A percentile compares a stretch with the other conserved stretches of the same genome.
These are phyloP conservation scores for Auanema sp. DNA, from an alignment of 2,888 invertebrate genomes.

Conservation along the genomic window DNA sequence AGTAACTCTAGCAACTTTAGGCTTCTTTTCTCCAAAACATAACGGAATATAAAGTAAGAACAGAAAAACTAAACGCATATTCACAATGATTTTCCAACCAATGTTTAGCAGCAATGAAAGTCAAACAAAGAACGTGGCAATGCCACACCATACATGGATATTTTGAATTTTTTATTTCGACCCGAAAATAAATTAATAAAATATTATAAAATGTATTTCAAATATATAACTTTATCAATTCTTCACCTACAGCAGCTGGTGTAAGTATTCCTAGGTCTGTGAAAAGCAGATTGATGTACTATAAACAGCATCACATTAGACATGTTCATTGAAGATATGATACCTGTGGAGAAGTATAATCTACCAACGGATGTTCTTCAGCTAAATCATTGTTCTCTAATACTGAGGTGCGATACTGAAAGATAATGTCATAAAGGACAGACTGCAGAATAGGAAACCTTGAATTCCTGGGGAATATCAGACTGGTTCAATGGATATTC, in stretches of 20 bases:
- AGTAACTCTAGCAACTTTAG: no score
- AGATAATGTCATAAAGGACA: neutral
- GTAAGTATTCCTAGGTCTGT: conserved; percentile 94
- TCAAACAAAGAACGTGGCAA: no score
- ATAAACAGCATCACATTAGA: conserved; percentile 3
- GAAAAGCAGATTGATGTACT: conserved; percentile 84
- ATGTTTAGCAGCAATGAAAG: no score
- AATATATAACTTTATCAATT: conserved; percentile 88
- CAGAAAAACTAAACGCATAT: no score
- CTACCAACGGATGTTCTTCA: conserved; percentile 71
- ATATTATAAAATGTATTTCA: conserved; percentile 8
- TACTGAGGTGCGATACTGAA: conserved; percentile 65
- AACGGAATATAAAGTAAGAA: no score
- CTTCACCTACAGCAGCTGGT: conserved; percentile 95
- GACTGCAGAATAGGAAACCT: conserved; percentile 68
- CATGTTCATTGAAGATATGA: conserved; percentile 2
- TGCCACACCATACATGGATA: no score
- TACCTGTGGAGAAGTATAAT: conserved; percentile 88
- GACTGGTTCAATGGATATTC: conserved; percentile 88
- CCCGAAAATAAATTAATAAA: no score
- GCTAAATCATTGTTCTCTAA: conserved; percentile 48
- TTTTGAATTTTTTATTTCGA: no score
- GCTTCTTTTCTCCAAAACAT: no score
- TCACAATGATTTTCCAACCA: no score
- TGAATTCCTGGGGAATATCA: conserved; percentile 86